Evolutionary conservation across 2,888 invertebrate species (phyloP).

Genomic region (Bimastos eiseni): DNA sequence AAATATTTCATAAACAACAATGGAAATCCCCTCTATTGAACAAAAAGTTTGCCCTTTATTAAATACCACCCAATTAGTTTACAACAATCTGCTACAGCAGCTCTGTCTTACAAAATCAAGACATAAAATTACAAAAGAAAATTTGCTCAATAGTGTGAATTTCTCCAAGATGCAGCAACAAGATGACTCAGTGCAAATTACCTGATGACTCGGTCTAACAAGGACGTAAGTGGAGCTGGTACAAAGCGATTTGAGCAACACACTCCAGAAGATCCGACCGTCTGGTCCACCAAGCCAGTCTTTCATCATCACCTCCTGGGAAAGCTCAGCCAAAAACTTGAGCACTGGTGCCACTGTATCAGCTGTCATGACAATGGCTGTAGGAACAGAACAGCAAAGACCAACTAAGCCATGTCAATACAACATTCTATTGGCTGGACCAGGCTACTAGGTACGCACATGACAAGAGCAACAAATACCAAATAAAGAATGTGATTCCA

Average conservation of each 20-base stretch:
- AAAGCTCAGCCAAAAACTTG: conserved; percentile 80
- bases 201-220: conserved; percentile 16
- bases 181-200: not conserved
- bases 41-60: no score
- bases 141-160: no score
- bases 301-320: conserved; percentile 76
- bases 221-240: conserved; percentile 34
- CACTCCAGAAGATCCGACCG: conserved; percentile 84
- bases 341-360: conserved; percentile 64
- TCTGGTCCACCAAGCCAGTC: conserved; percentile 83
- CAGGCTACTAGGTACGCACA: not conserved
- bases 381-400: not conserved
- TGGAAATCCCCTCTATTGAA: no score
- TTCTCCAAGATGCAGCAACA: not conserved
- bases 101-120: no score
- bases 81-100: no score
- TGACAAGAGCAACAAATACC: not conserved
- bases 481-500: not conserved
- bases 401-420: not conserved
- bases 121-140: no score
- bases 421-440: not conserved
- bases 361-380: conserved; percentile 48
- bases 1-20: no score
- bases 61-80: no score
- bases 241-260: conserved; percentile 72